phyloP scores from a whole-genome alignment of 2,113 vertebrate species.

The Pterocles burchelli region DNA sequence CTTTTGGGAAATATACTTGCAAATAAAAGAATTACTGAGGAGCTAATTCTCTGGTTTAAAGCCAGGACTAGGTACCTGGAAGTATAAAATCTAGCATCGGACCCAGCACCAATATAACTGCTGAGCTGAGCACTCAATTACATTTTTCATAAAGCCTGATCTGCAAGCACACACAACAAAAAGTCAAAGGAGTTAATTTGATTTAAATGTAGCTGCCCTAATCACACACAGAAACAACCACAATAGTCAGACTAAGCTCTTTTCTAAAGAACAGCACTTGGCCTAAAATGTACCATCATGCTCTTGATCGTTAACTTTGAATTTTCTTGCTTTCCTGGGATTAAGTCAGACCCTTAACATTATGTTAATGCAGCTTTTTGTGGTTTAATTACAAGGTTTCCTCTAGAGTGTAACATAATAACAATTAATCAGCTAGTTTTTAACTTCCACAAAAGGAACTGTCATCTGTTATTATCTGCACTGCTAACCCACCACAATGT shows the following conservation, averaged over 20 bases:
- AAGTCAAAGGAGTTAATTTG: conserved; percentile 3
- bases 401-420: conserved; percentile 40
- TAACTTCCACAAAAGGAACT: conserved; percentile 54
- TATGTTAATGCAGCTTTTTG: conserved; percentile 54
- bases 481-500: conserved; percentile 24
- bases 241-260: background rate
- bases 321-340: conserved; percentile 43
- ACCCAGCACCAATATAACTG: background rate
- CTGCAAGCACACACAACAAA: background rate
- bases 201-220: background rate
- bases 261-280: conserved; percentile 8
- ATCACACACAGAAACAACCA: background rate
- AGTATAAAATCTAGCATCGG: background rate
- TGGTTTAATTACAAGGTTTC: conserved; percentile 63
- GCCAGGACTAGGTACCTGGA: background rate
- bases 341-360: conserved; percentile 54
- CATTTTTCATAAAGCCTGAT: background rate
- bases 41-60: background rate
- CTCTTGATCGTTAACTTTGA: conserved; percentile 27
- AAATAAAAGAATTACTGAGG: background rate
- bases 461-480: conserved; percentile 37
- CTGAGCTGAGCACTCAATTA: background rate
- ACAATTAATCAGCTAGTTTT: conserved; percentile 63
- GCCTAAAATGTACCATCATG: background rate
- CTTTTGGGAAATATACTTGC: background rate